Evolutionary conservation across 2,113 vertebrate species (phyloP).

Genomic region (Dipodomys merriami): DNA sequence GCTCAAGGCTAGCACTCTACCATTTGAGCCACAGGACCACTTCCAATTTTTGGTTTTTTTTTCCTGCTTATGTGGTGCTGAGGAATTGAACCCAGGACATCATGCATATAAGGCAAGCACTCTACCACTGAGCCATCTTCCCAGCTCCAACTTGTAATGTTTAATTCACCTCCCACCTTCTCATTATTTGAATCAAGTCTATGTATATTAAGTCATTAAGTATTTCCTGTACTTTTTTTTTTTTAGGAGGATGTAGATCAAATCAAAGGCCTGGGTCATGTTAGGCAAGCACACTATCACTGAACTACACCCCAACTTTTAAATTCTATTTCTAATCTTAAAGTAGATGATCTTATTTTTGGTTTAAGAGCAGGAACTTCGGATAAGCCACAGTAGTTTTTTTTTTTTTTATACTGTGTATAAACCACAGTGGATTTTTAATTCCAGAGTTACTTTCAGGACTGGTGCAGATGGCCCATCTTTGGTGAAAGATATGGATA

Average conservation of each 20-base stretch:
- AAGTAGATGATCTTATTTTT: not conserved
- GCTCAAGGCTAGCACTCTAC: too few relatives aligned
- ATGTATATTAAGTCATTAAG: not conserved
- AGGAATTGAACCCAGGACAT: too few relatives aligned
- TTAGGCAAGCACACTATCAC: not conserved
- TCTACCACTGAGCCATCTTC: too few relatives aligned
- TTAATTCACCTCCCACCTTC: not conserved
- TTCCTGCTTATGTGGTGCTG: too few relatives aligned
- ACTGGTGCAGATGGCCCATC: not conserved
- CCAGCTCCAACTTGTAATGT: not conserved
- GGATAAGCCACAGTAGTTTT: not conserved
- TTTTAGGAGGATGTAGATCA: not conserved
- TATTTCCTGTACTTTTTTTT: not conserved
- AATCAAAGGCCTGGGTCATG: not conserved
- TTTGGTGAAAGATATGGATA: slow-evolving; percentile 1
- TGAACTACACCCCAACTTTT: not conserved
- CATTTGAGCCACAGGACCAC: too few relatives aligned
- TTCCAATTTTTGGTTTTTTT: too few relatives aligned
- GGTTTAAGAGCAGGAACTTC: not conserved
- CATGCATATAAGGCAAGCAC: too few relatives aligned
- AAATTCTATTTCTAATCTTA: not conserved
- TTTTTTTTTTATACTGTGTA: not conserved
- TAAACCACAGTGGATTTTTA: slow-evolving; percentile 8
- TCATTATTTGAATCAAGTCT: not conserved
- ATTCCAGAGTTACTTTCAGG: not conserved